Base-by-base conservation (phyloP, 1,140 invertebrate genomes). In the Oppia nitens region DNA sequence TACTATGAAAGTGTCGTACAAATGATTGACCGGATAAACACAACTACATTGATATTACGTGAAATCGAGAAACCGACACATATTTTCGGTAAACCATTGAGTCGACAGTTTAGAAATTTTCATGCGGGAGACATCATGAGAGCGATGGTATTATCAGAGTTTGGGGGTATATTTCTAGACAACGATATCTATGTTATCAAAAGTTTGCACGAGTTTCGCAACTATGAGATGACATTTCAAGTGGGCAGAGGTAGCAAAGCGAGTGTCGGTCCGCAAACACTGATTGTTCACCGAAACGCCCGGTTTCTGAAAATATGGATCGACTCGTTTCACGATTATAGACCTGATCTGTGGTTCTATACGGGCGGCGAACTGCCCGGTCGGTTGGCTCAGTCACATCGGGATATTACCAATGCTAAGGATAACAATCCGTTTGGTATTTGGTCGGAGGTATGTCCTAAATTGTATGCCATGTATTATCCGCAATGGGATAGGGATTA, bases 161-260 rank as follows among this genome's bases (percentile, higher is more conserved):
- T 65, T 55, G 73, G 73, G 20, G 73, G 73, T 9, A 72, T 74
- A 32, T 73, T 67, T 59, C 60, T 74, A 2, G 73, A 74, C 60
- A 69, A 66, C 45, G 73, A 74, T 65, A 63, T 67, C 17, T 64
- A 71, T 32, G 61, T 74, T 25, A 61, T 74, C 3, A 66, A 71
- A 50, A 62, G 65, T 1, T 65, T 75, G 29, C 63, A 74, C 60
- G 47, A 65, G 29, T 73, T 70, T 57, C 60, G 69, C 24, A 63
- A 62, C 49, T 73, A 66, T 62, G 72, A 73, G 65, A 69, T 71
- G 65, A 61, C 66, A 11, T 17, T 62, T n/a, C n/a, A n/a, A n/a
- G n/a, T n/a, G n/a, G n/a, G n/a, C n/a, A n/a, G n/a, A n/a, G n/a
- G n/a, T n/a, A n/a, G n/a, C n/a, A n/a, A n/a, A n/a, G n/a, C n/a